phyloP scores from a whole-genome alignment of 2,113 vertebrate species.

The Todiramphus chloris region DNA sequence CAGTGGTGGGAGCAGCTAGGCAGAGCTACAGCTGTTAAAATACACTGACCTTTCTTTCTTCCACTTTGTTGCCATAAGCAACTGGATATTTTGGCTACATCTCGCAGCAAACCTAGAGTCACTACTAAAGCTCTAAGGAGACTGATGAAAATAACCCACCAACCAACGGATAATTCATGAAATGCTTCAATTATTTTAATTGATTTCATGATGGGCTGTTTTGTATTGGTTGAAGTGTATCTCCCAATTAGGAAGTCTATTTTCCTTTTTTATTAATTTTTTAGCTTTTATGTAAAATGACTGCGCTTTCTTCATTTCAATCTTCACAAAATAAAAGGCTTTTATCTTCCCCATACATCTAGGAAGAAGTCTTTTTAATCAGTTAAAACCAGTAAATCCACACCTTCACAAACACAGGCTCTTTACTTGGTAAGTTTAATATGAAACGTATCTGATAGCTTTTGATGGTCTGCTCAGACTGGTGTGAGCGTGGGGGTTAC shows the following conservation, averaged over 20 bases:
- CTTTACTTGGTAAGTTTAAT: background rate
- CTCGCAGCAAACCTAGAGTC: background rate
- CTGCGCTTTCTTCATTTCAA: background rate
- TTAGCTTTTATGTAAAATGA: background rate
- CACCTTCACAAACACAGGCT: background rate
- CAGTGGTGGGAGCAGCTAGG: background rate
- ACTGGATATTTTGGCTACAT: background rate
- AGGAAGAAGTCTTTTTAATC: background rate
- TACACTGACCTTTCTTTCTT: background rate
- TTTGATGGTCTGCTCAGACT: background rate
- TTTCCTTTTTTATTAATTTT: background rate
- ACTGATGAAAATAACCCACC: background rate
- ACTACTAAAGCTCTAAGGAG: background rate
- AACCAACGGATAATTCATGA: background rate
- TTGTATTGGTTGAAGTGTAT: background rate
- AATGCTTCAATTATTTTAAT: background rate
- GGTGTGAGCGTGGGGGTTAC: background rate
- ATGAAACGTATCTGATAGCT: background rate
- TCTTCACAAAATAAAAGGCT: background rate
- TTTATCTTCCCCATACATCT: background rate
- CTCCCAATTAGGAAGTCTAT: background rate
- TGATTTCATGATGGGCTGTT: background rate
- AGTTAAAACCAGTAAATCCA: background rate
- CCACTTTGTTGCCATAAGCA: background rate
- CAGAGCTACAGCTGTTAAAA: background rate